phyloP scores from a whole-genome alignment of 2,797 vertebrate genomes.

The Gymnothorax reevesii region DNA sequence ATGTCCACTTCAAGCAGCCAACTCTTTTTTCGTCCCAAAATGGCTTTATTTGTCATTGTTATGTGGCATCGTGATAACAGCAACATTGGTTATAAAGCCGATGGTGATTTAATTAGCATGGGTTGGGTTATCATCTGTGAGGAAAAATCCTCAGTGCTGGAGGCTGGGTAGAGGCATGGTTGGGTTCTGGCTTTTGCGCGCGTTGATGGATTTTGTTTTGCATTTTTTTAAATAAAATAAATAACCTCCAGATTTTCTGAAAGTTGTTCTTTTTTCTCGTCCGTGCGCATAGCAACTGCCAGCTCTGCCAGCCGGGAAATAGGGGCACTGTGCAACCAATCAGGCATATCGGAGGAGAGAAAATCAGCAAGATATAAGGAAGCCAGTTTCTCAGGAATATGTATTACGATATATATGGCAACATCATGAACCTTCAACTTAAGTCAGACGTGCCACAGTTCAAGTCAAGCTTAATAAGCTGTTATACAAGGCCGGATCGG shows the following conservation, averaged over 20 bases:
- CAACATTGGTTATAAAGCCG: background rate
- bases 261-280: background rate
- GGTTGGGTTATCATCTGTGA: background rate
- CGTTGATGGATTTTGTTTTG: background rate
- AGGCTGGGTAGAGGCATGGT: background rate
- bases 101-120: background rate
- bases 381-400: background rate
- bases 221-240: background rate
- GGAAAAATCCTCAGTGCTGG: background rate
- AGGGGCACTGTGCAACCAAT: background rate
- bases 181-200: background rate
- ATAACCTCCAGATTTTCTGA: background rate
- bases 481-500: background rate
- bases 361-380: background rate
- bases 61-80: background rate
- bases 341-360: too few relatives aligned
- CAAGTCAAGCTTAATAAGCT: background rate
- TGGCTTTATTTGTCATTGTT: background rate
- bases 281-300: too few relatives aligned
- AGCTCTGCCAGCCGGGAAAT: too few relatives aligned
- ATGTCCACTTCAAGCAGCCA: background rate
- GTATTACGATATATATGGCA: background rate
- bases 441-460: background rate
- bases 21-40: background rate
- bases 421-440: background rate